Base-by-base conservation (phyloP, 2,888 invertebrate genomes). In the Philhelius pedissequus region DNA sequence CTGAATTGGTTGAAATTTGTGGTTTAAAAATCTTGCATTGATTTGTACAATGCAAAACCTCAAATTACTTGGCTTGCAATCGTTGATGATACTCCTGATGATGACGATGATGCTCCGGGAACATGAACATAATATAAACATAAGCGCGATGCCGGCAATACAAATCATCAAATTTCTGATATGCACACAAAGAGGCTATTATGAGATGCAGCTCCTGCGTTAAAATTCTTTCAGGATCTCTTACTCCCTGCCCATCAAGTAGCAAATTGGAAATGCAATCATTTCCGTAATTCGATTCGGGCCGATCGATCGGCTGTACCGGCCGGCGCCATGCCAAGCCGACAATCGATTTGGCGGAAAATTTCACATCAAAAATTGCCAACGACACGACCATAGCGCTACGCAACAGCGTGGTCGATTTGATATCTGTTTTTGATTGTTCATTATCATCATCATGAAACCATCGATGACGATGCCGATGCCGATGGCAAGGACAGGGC, bases 281-380 rank as follows among this genome's bases (percentile, higher is more conserved):
- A 84, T 84, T 80, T 84, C 71, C 75, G 75, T 84, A 80, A 84
- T 84, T 84, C 80, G 84, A 80, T 84, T 80, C 80, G 68, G 75
- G 68, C 48, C 80, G 68, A 71, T 62, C 48, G 40, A 56, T 45
- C 5, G 48, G 13, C 4, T 3, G 20, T 35, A 3, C 20, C 27
- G 4, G 56, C 4, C 3, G 20, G 15, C 18, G 50, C 32, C 76
- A 75, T 80, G 80, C 84, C 84, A 80, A 66, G 48, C 76, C 80
- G 84, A 84, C 84, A 84, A 84, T 84, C 84, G 84, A 84, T 84
- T 84, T 84, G 84, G 80, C 84, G 84, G 80, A 80, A 84, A 84
- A 80, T 84, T 80, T 80, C 80, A 62, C 60, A 80, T 84, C 84
- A 84, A 84, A 84, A 75, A 64, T 71, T 84, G 66, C 25, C 62